phyloP scores from a whole-genome alignment of 2,888 invertebrate species.

The Rhodophaea formosa region DNA sequence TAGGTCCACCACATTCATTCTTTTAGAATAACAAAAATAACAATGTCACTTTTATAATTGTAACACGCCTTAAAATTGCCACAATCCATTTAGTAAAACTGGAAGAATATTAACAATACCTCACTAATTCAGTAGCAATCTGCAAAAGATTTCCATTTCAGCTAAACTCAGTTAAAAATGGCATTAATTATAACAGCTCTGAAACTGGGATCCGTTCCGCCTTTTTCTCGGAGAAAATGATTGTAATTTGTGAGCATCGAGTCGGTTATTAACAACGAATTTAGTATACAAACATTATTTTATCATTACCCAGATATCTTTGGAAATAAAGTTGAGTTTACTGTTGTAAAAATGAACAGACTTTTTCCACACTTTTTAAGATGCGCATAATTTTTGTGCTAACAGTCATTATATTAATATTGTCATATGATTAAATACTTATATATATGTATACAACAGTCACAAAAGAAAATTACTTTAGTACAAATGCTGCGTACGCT shows the following conservation, averaged over 20 bases:
- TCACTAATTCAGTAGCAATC: constrained; percentile 37
- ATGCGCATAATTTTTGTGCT: no score
- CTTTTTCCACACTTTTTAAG: no score
- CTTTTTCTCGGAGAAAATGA: constrained; percentile 24
- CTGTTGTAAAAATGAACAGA: background rate
- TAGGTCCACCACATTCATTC: no score
- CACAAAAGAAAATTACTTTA: no score
- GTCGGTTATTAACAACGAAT: constrained; percentile 8
- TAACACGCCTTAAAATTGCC: no score
- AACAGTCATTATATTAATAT: no score
- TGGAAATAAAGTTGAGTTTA: background rate
- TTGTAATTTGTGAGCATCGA: constrained; percentile 27
- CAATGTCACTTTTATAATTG: no score
- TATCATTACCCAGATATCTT: constrained; percentile 6
- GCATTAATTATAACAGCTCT: constrained; percentile 38
- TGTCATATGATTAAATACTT: no score
- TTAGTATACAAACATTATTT: constrained; percentile 9
- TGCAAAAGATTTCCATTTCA: constrained; percentile 40
- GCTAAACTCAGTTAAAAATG: constrained; percentile 39
- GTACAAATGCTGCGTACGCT: no score
- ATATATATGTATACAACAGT: no score
- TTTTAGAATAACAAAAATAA: no score
- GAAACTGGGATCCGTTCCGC: constrained; percentile 27
- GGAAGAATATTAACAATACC: constrained; percentile 28
- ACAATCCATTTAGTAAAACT: background rate